Percentiles rank a stretch among this genome's conserved stretches.
phyloP scores from a whole-genome alignment of 30 jellyfish, hydroid and myxozoan genomes.

The Aurelia aurita region DNA sequence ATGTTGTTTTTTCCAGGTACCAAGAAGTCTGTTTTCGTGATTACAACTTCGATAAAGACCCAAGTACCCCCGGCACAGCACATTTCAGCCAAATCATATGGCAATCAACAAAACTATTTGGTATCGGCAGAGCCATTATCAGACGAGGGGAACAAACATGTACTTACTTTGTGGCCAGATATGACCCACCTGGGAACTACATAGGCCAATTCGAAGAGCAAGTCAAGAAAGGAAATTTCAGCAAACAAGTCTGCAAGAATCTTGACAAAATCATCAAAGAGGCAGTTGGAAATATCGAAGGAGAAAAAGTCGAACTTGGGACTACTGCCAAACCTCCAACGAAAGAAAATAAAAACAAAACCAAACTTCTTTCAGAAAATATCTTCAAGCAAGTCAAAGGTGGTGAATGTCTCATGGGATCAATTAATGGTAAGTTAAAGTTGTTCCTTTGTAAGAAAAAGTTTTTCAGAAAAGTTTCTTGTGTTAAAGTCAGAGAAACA shows the following conservation, averaged over 20 bases:
- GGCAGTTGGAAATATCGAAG: slow-evolving; percentile 8
- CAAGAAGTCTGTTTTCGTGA: slow-evolving; percentile 80
- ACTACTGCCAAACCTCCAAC: not conserved
- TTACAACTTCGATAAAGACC: slow-evolving; percentile 59
- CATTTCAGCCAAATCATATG: slow-evolving; percentile 93
- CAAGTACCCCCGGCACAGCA: slow-evolving; percentile 65
- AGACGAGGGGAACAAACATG: slow-evolving; percentile 65
- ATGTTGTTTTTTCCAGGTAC: slow-evolving; percentile 61
- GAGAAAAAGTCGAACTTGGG: not conserved
- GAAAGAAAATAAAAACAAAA: too few species aligned
- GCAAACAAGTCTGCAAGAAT: slow-evolving; percentile 35
- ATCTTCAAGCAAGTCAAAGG: not conserved
- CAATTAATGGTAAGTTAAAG: slow-evolving; percentile 16
- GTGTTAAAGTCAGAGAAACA: too few species aligned
- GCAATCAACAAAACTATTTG: slow-evolving; percentile 68
- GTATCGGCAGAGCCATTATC: slow-evolving; percentile 81
- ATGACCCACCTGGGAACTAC: slow-evolving; percentile 83
- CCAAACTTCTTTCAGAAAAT: too few species aligned
- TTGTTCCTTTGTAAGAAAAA: not conserved
- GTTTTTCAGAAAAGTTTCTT: too few species aligned
- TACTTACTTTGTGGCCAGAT: slow-evolving; percentile 82
- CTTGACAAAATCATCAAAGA: slow-evolving; percentile 22
- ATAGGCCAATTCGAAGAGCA: slow-evolving; percentile 64
- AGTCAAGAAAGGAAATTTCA: slow-evolving; percentile 74
- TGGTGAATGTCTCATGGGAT: slow-evolving; percentile 34